Evolutionary conservation across 30 jellyfish, hydroid and myxozoan species (phyloP), one percentile per base, ranked within the genome.

Genomic region (Nemopilema nomurai): DNA sequence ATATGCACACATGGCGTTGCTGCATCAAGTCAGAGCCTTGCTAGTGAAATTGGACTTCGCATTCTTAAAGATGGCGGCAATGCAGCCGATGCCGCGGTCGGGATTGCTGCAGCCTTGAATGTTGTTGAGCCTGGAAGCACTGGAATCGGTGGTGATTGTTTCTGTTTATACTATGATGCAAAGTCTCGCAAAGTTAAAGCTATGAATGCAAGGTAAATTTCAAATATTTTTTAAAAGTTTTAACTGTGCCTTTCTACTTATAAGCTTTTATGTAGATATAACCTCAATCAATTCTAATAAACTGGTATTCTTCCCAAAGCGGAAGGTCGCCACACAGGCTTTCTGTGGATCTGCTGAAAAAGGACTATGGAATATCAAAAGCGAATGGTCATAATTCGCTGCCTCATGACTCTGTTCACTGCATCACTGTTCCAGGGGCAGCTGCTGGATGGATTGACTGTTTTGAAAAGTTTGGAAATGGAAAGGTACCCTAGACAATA

Each of bases 61-160:
- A 66, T 94, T 21, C 79, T 94, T 74, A 64, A 85, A 69, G 51
- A 81, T 29, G 97, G 97, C 13, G 99, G 97, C 0, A 89, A 89
- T 85, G 99, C 99, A 0, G 97, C 97, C 18, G 99, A 94, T 67
- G 99, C 97, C 16, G 99, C 99, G 1, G 97, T 94, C 26, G 99
- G 92, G 22, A 51, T 94, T 26, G 97, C 97, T 17, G 97, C 97
- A 28, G 87, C 90, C 19, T 77, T 94, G 87, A 94, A 94, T 82
- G 78, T 94, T 26, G 89, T 80, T 0, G 99, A 94, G 49, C 99
- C 99, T 8, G 94, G 93, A 23, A 81, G 93, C 62, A 89, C 99
- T 9, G 99, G 99, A 20, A 67, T 94, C 23, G 99, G 99, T 27
- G 99, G 99, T 4, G 99, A 89, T 51, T 75, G 92, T 33, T 89